Percentiles rank a stretch among this genome's conserved stretches.
These are phyloP conservation scores for Acipenser ruthenus DNA, from an alignment of 2,797 vertebrate species.

Conservation along the genomic window DNA sequence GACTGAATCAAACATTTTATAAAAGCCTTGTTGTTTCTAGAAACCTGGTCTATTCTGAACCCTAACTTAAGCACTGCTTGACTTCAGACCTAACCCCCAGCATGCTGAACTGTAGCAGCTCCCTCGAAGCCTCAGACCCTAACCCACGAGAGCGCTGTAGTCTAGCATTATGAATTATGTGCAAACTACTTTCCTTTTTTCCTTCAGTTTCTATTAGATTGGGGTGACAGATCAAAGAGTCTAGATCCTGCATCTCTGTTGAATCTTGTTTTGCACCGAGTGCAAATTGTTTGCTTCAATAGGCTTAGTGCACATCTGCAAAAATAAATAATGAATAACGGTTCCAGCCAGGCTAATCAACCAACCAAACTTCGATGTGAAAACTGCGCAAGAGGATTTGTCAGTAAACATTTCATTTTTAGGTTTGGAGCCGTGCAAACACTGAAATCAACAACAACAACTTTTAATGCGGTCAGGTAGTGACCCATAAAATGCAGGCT, in stretches of 20 bases:
- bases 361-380: too few relatives aligned
- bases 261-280: neutral
- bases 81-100: neutral
- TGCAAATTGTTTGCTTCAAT: too few relatives aligned
- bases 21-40: constrained; percentile 26
- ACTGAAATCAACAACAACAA: neutral
- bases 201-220: neutral
- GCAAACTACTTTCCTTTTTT: neutral
- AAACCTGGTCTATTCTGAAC: constrained; percentile 1
- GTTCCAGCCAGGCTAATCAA: neutral
- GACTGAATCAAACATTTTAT: constrained; percentile 32
- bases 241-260: neutral
- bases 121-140: neutral
- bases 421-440: too few relatives aligned
- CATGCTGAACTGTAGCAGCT: neutral
- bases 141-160: neutral
- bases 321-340: neutral
- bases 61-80: neutral
- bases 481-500: neutral
- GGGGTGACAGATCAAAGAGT: neutral
- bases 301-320: neutral
- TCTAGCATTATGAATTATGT: neutral
- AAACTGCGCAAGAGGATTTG: too few relatives aligned
- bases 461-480: neutral
- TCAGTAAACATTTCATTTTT: too few relatives aligned